Conservation (phyloP, 2,888 invertebrate species). For the Tachina fera region DNA sequence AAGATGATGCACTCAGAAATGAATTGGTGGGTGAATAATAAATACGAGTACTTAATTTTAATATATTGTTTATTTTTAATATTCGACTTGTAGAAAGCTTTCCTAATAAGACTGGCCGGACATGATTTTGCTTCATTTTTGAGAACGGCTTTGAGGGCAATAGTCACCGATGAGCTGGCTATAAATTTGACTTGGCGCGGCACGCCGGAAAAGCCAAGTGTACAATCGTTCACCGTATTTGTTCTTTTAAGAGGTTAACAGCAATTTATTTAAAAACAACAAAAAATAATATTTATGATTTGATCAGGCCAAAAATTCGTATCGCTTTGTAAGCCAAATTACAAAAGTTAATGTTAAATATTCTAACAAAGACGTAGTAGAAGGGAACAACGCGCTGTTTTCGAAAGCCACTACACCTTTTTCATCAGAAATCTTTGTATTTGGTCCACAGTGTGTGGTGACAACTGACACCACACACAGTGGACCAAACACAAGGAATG, state of each 20-base stretch:
- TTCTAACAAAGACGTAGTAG: too few species aligned
- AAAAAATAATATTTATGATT: too few species aligned
- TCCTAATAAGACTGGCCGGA: conserved; percentile 31
- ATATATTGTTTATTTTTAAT: background rate
- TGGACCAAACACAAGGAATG: too few species aligned
- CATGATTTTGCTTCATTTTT: conserved; percentile 45
- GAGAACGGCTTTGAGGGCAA: conserved; percentile 30
- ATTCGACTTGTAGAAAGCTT: conserved; percentile 17
- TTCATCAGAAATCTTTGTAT: too few species aligned
- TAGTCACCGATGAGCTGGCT: conserved; percentile 61
- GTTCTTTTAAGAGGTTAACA: conserved; percentile 43
- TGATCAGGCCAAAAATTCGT: too few species aligned
- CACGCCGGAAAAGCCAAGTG: conserved; percentile 57
- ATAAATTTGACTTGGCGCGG: conserved; percentile 65
- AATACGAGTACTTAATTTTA: background rate
- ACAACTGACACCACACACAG: too few species aligned
- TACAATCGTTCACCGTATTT: conserved; percentile 52
- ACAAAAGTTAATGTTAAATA: too few species aligned
- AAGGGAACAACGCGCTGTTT: too few species aligned
- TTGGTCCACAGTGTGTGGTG: too few species aligned
- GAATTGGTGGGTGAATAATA: conserved; percentile 36
- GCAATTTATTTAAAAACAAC: too few species aligned
- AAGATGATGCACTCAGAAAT: conserved; percentile 34
- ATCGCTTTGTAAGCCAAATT: too few species aligned
- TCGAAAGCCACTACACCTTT: too few species aligned